Conservation (phyloP, 2,113 vertebrate species). For the Cyprinus carpio region DNA sequence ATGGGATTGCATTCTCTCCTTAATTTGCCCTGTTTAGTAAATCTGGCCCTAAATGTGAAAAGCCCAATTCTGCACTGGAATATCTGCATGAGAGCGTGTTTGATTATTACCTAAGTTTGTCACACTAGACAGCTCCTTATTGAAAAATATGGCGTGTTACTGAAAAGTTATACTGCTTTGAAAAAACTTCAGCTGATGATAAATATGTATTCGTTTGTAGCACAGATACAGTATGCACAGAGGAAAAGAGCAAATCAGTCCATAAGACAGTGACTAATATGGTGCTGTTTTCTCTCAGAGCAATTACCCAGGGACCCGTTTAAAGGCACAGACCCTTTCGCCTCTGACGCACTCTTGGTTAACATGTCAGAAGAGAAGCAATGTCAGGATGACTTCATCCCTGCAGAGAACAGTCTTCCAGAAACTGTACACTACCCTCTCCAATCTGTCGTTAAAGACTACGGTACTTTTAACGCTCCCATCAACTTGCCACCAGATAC, state of each 20-base stretch:
- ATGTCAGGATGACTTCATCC: constrained; percentile 25
- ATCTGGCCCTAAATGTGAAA: too few species aligned
- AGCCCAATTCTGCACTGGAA: too few species aligned
- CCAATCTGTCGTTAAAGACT: constrained; percentile 10
- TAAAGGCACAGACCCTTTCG: constrained; percentile 95
- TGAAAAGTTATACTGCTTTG: not conserved
- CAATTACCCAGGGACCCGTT: constrained; percentile 92
- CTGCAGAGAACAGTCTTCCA: constrained; percentile 17
- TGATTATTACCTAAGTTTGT: too few species aligned
- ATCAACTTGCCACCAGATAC: constrained; percentile 1
- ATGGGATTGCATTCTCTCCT: too few species aligned
- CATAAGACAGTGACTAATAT: constrained; percentile 12
- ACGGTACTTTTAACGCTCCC: constrained; percentile 1
- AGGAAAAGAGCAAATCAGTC: not conserved
- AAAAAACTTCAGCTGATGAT: not conserved
- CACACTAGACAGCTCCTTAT: not conserved
- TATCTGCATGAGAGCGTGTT: too few species aligned
- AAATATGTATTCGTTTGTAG: not conserved
- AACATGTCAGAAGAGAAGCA: constrained; percentile 71
- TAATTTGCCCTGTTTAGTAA: too few species aligned
- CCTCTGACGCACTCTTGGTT: constrained; percentile 84
- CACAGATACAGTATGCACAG: not conserved
- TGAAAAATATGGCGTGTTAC: not conserved
- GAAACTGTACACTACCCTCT: not conserved
- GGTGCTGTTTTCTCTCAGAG: constrained; percentile 67